Evolutionary conservation across 2,113 vertebrate genomes (phyloP), one percentile per base, ranked within the genome.

Genomic region (Polypterus senegalus): DNA sequence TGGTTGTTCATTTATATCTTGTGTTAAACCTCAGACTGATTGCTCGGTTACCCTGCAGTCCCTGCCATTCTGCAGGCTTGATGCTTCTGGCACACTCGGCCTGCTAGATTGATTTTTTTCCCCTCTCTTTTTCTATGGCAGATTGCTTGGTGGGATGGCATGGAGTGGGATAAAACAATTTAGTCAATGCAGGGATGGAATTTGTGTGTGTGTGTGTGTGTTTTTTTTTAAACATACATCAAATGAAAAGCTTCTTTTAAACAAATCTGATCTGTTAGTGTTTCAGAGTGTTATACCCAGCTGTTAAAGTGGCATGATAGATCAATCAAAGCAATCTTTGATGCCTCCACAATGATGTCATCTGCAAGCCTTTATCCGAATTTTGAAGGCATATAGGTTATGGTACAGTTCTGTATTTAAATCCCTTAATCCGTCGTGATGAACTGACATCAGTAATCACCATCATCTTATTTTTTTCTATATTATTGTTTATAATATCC

Each of bases 1-100:
- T 59, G 79, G 85, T 80, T 87, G 78, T 83, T 81, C 79, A 73
- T 69, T 78, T 85, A 86, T 52, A 83, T 84, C 80, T 71, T 75
- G 27, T 75, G 73, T 79, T 76, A 83, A 79, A 77, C 81, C 75
- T 70, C 74, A 80, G 70, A 72, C 74, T 74, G 80, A 79, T 78
- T 83, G 79, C 76, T 85, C 79, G 3, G 73, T 81, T 83, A 74
- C 70, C 62, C 78, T 76, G 79, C 77, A 81, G 79, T 82, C 77
- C 78, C 65, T 68, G 7, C 48, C 64, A 71, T 73, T 73, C 78
- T 71, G 71, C 77, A 79, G 71, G 64, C 69, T 59, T 79, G 71
- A 82, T 77, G 79, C 55, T 4, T 66, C 64, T 58, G 4, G 48
- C 54, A 69, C 48, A 57, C 61, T 55, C 57, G 9, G 51, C 4